Base-by-base conservation (phyloP, 2,797 vertebrate genomes). In the Eulemur albifrons region DNA sequence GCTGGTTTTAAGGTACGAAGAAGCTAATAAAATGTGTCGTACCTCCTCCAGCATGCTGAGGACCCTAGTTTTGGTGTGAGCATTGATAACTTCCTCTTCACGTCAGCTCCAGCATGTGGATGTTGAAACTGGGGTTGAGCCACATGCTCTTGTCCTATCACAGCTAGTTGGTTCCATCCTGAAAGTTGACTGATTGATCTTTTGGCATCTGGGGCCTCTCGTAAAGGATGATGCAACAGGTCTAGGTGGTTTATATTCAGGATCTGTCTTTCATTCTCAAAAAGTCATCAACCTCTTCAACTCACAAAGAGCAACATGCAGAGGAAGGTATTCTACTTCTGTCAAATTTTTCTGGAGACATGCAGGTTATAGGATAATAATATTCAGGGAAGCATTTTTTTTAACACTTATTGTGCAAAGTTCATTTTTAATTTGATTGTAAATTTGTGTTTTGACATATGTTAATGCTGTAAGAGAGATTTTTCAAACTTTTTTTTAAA, bases 51-150 rank as follows among this genome's bases (percentile, higher is more conserved):
- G 40, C 23, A 1, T 7, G 30, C 85, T n/a, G 85, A 94, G 69
- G 57, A 65, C 86, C 70, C 11, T 20, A n/a, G 17, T 25, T 72
- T 83, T 93, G 11, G 11, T 54, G 13, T 23, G 14, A 52, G 18
- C 32, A 13, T 8, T 32, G 25, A 25, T 14, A 25, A 25, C 25
- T 48, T 30, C 54, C 7, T 96, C 65, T 95, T 90, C 48, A 48
- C 32, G 23, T 91, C 69, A 76, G 25, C 69, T 95, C 59, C 67
- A 43, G 79, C 38, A 10, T 1, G 2, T 79, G 18, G 63, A 38
- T 81, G 30, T 86, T 57, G 94, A 95, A 90, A 93, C 90, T 73
- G 57, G 70, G 30, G 38, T 45, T 92, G 93, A 96, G 63, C 69
- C 75, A 65, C 75, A 65, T 5, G 1, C 23, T 57, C 82, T 69